Base-by-base conservation (phyloP, 2,113 vertebrate genomes). In the Pomatostomus ruficeps region DNA sequence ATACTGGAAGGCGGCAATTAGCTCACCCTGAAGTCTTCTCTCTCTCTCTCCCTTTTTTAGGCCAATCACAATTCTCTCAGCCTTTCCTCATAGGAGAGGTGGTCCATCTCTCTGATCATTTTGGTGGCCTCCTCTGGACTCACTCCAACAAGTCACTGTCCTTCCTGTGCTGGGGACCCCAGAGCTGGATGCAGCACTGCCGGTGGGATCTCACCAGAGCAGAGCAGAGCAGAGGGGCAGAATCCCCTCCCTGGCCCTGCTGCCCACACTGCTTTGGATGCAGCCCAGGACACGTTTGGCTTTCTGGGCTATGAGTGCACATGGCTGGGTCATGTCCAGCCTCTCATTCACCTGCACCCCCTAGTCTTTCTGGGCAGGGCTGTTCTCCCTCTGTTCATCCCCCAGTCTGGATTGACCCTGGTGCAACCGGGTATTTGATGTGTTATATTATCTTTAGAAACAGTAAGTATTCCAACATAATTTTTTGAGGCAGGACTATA, bases 251-350 rank as follows among this genome's bases (percentile, higher is more conserved):
- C 45, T 61, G 0, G 0, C 11, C 21, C 45, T 58, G 31, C 58
- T 73, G 22, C 2, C 52, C 38, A 38, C 2, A 0, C 19, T 58
- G 33, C 52, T 51, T 21, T 59, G n/a, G n/a, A 14, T 52, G 36
- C 23, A 45, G 38, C 45, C 45, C 38, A n/a, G 45, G 59, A 21
- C 1, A 45, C 0, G 4, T 0, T 24, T 73, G 28, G 1, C 3
- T n/a, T 6, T 73, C 16, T 59, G 68, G 33, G 6, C 59, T 38
- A 45, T 0, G 28, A 51, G 16, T 51, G 31, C 23, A 0, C 58
- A 20, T 3, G 0, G 33, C 12, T 45, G 61, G 19, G 15, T 45
- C 38, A 45, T 25, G 68, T 51, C 28, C 68, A 66, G n/a, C 7
- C 13, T n/a, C 45, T 29, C 52, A n/a, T 0, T 24, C 9, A 21